phyloP scores from a whole-genome alignment of 2,888 invertebrate genomes.

The Phortica magna region DNA sequence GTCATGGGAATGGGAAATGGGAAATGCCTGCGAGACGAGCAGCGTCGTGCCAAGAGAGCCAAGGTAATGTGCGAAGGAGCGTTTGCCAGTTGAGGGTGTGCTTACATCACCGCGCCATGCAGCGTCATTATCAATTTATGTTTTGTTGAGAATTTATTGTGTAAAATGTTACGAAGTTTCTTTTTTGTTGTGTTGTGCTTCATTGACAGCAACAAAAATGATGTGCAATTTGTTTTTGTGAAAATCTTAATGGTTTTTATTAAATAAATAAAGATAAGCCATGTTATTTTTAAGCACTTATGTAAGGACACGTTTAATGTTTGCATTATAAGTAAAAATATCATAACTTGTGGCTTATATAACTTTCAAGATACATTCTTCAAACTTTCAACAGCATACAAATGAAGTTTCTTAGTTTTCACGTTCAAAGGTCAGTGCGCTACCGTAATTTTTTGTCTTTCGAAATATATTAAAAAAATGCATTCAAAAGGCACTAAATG shows the following conservation, averaged over 20 bases:
- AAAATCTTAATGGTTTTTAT: too few species aligned
- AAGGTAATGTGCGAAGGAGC: too few species aligned
- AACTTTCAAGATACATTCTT: too few species aligned
- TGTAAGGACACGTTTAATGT: too few species aligned
- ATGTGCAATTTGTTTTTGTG: background rate
- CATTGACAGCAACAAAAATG: background rate
- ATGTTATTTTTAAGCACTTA: too few species aligned
- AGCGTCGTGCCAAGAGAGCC: too few species aligned
- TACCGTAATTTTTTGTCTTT: background rate
- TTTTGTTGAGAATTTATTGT: background rate
- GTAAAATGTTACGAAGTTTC: background rate
- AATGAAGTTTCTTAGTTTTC: background rate
- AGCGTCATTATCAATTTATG: background rate
- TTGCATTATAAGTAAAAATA: too few species aligned
- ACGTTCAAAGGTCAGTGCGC: background rate
- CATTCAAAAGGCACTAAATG: conserved; percentile 11
- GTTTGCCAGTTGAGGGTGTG: background rate
- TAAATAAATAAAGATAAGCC: too few species aligned
- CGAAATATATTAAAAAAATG: background rate
- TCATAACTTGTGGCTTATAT: too few species aligned
- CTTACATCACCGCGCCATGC: background rate
- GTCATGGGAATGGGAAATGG: conserved; percentile 50
- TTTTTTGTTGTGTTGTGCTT: too few species aligned
- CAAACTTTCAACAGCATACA: background rate
- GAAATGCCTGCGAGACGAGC: background rate